A percentile compares a stretch with the other conserved stretches of the same genome.
Conservation (phyloP, 2,888 invertebrate genomes). For the Anticlea derivata region DNA sequence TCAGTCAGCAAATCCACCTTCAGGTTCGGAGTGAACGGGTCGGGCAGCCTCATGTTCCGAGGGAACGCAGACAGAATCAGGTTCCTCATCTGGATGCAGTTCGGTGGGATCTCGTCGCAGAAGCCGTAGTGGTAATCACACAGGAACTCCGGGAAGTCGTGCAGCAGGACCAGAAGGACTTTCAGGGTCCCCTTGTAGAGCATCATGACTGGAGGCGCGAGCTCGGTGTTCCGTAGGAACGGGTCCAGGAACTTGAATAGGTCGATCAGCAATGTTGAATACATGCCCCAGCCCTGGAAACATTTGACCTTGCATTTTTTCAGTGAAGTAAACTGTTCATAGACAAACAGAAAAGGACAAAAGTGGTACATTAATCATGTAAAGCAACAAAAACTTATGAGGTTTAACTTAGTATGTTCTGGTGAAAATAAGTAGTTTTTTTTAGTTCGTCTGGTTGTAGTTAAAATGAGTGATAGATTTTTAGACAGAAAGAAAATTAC, state of each 20-base stretch:
- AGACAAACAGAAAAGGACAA: constrained; percentile 8
- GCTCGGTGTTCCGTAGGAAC: constrained; percentile 97
- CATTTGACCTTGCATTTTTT: constrained; percentile 7
- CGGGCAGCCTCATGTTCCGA: constrained; percentile 98
- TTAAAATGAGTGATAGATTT: too few species aligned
- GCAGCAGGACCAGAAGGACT: constrained; percentile 96
- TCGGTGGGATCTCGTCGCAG: constrained; percentile 99
- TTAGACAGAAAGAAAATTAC: too few species aligned
- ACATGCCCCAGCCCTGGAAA: constrained; percentile 95
- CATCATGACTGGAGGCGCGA: constrained; percentile 96
- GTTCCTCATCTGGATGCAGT: constrained; percentile 99
- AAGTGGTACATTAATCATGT: constrained; percentile 13
- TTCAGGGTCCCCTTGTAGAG: constrained; percentile 98
- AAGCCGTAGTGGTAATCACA: constrained; percentile 99
- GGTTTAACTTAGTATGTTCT: constrained; percentile 8
- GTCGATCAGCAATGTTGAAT: constrained; percentile 97
- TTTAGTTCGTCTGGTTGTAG: too few species aligned
- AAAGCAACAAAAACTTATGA: constrained; percentile 11
- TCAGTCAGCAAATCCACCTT: constrained; percentile 96
- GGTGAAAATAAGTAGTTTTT: constrained; percentile 1
- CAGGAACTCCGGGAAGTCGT: constrained; percentile 99
- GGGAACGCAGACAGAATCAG: constrained; percentile 99
- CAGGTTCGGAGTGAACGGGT: constrained; percentile 98
- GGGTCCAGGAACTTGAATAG: constrained; percentile 98
- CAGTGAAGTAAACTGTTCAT: neutral